These are phyloP conservation scores for Antheraea pernyi DNA, from an alignment of 1,140 invertebrate genomes.

Conservation along the genomic window DNA sequence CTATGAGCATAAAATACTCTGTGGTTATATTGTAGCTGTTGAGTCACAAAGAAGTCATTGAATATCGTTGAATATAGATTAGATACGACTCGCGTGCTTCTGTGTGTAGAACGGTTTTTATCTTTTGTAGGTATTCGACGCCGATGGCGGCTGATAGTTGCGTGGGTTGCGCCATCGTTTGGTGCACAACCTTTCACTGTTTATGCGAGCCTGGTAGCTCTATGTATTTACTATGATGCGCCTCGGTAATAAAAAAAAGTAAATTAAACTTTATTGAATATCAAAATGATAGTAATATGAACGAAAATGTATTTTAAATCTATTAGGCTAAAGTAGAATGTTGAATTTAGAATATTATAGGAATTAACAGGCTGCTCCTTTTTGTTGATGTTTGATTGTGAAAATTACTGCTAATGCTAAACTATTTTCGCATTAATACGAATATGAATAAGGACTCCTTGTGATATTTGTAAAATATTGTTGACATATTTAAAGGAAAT, in stretches of 20 bases:
- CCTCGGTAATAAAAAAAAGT: conserved; percentile 58
- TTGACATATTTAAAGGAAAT: conserved; percentile 20
- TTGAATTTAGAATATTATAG: not conserved
- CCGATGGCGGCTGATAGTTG: conserved; percentile 27
- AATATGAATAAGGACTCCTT: conserved; percentile 13
- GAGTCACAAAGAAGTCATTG: conserved; percentile 1
- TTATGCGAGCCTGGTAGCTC: conserved; percentile 65
- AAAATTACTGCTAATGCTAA: conserved; percentile 9
- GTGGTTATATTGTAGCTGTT: not conserved
- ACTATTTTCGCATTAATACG: too few relatives aligned
- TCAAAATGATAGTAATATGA: not conserved
- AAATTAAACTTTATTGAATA: conserved; percentile 41
- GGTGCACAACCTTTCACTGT: conserved; percentile 36
- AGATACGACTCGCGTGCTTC: conserved; percentile 14
- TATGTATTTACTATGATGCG: conserved; percentile 71
- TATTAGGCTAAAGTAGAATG: conserved; percentile 7
- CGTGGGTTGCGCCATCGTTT: conserved; percentile 32
- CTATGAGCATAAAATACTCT: not conserved
- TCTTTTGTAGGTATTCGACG: conserved; percentile 19
- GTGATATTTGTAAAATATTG: conserved; percentile 18
- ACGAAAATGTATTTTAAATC: conserved; percentile 7
- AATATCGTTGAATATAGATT: conserved; percentile 10
- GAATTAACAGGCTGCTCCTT: conserved; percentile 29
- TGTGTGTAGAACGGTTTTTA: conserved; percentile 18
- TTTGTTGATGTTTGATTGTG: conserved; percentile 13